phyloP scores from a whole-genome alignment of 2,888 invertebrate genomes.

The Anarsia innoxiella region DNA sequence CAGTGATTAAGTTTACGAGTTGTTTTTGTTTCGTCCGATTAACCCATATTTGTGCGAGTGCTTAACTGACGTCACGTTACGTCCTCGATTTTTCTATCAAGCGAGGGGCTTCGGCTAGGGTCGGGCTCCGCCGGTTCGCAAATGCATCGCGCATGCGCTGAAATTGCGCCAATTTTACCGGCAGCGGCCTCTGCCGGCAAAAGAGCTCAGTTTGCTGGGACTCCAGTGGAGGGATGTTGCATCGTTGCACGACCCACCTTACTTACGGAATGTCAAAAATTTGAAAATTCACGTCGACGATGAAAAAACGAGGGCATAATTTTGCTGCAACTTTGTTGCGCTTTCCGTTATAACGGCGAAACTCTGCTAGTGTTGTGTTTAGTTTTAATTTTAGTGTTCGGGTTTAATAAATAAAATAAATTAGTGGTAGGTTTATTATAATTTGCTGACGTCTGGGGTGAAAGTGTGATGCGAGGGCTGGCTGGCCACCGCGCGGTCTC shows the following conservation, averaged over 20 bases:
- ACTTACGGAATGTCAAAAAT: constrained; percentile 54
- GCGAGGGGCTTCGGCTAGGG: constrained; percentile 62
- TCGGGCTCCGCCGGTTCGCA: constrained; percentile 59
- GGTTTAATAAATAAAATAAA: constrained; percentile 23
- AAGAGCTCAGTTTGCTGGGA: constrained; percentile 47
- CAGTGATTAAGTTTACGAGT: constrained; percentile 28
- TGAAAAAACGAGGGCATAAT: constrained; percentile 34
- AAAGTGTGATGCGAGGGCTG: constrained; percentile 29
- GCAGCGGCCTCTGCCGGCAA: constrained; percentile 65
- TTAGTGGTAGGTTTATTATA: constrained; percentile 20
- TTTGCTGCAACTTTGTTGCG: constrained; percentile 26
- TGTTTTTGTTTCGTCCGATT: constrained; percentile 63
- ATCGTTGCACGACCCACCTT: constrained; percentile 44
- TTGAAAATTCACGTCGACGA: constrained; percentile 54
- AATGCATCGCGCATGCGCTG: constrained; percentile 61
- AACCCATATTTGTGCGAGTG: constrained; percentile 61
- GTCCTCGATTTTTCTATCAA: constrained; percentile 72
- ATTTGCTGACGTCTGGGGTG: constrained; percentile 19
- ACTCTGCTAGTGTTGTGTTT: constrained; percentile 37
- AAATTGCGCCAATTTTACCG: constrained; percentile 71
- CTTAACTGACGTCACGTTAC: constrained; percentile 64
- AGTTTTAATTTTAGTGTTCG: constrained; percentile 34
- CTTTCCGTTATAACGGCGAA: constrained; percentile 23
- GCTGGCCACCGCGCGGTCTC: constrained; percentile 45
- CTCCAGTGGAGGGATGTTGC: constrained; percentile 56